These are phyloP conservation scores for Drosophila sechellia DNA, from an alignment of 1,140 invertebrate genomes.

Conservation along the genomic window DNA sequence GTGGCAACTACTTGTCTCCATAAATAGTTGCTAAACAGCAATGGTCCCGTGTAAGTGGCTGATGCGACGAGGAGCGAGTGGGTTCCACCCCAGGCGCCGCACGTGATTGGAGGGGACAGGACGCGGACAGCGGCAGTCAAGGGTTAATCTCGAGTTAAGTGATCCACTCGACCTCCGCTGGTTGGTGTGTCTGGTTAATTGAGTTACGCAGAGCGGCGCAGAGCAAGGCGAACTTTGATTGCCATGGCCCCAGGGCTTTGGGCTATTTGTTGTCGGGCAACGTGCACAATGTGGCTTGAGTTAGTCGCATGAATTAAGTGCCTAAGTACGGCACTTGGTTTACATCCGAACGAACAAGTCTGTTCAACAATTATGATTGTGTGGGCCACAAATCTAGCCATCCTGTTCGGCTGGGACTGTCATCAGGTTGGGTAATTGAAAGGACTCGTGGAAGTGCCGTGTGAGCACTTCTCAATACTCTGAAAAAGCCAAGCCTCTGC, in stretches of 20 bases:
- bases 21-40: conserved; percentile 62
- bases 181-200: conserved; percentile 51
- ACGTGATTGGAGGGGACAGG: neutral
- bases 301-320: conserved; percentile 21
- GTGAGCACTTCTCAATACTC: too few relatives aligned
- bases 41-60: conserved; percentile 17
- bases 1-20: conserved; percentile 33
- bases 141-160: conserved; percentile 49
- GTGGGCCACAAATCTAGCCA: neutral
- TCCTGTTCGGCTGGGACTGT: neutral
- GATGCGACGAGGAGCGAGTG: conserved; percentile 19
- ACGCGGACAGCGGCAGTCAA: conserved; percentile 3
- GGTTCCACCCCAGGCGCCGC: neutral
- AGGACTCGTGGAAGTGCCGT: too few relatives aligned
- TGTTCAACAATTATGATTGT: conserved; percentile 4
- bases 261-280: neutral
- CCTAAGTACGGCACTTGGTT: neutral
- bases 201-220: conserved; percentile 23
- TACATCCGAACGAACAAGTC: neutral
- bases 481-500: too few relatives aligned
- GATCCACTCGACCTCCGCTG: conserved; percentile 34
- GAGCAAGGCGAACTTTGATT: conserved; percentile 12
- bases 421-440: neutral
- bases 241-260: neutral
- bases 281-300: neutral